These are phyloP conservation scores for Antheraea yamamai DNA, from an alignment of 2,888 invertebrate species.

Conservation along the genomic window DNA sequence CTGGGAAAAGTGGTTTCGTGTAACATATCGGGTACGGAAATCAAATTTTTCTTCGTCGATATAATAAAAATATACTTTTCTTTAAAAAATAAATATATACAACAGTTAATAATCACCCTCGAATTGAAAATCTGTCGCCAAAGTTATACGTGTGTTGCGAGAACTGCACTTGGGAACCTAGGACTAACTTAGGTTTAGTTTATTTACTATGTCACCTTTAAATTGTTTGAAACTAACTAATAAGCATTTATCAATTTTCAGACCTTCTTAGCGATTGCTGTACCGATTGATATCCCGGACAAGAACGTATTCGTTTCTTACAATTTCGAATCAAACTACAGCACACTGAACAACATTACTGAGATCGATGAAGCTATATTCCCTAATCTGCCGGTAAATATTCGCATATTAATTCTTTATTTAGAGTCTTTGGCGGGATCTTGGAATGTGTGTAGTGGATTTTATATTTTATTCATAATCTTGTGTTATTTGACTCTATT, in stretches of 20 bases:
- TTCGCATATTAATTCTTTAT: not conserved
- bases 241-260: slow-evolving; percentile 44
- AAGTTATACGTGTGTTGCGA: not conserved
- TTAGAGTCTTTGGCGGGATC: no score
- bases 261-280: slow-evolving; percentile 86
- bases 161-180: not conserved
- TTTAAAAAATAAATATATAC: no score
- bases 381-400: slow-evolving; percentile 78
- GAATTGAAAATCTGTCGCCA: not conserved
- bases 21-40: no score
- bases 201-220: not conserved
- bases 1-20: no score
- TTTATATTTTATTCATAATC: no score
- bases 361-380: slow-evolving; percentile 80
- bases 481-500: no score
- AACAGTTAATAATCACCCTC: not conserved
- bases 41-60: no score
- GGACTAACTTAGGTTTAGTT: not conserved
- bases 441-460: no score
- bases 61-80: no score
- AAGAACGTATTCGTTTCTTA: slow-evolving; percentile 87
- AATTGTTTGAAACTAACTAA: not conserved
- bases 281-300: slow-evolving; percentile 86
- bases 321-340: slow-evolving; percentile 88
- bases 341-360: slow-evolving; percentile 82